phyloP scores from a whole-genome alignment of 2,888 invertebrate species.

The Trachelus troglodyta region DNA sequence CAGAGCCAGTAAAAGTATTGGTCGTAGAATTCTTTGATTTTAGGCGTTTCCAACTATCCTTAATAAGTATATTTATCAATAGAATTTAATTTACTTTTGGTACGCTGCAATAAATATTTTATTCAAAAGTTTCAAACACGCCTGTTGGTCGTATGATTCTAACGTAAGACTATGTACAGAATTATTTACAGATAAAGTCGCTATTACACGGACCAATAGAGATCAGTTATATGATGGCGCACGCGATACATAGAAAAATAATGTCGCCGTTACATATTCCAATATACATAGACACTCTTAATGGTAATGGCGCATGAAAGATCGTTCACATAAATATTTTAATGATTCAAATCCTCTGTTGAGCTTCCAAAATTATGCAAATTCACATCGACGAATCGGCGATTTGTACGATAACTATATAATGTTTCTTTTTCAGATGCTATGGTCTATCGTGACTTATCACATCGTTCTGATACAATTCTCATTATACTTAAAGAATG shows the following conservation, averaged over 20 bases:
- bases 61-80: background rate
- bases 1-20: background rate
- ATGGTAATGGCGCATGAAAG: background rate
- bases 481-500: background rate
- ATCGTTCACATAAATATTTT: background rate
- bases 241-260: constrained; percentile 47
- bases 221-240: background rate
- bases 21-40: background rate
- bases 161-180: constrained; percentile 49
- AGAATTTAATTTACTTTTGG: background rate
- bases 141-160: constrained; percentile 40
- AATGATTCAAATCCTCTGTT: background rate
- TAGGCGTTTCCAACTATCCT: background rate
- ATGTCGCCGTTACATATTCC: constrained; percentile 15
- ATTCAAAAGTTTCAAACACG: constrained; percentile 40
- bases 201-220: constrained; percentile 10
- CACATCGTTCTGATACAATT: background rate
- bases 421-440: background rate
- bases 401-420: background rate
- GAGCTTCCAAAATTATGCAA: background rate
- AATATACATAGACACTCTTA: background rate
- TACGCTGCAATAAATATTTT: constrained; percentile 45
- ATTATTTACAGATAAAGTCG: constrained; percentile 51
- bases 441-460: background rate
- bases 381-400: background rate